Conservation (phyloP, 2,888 invertebrate species). For the Pristionchus japonicus region DNA sequence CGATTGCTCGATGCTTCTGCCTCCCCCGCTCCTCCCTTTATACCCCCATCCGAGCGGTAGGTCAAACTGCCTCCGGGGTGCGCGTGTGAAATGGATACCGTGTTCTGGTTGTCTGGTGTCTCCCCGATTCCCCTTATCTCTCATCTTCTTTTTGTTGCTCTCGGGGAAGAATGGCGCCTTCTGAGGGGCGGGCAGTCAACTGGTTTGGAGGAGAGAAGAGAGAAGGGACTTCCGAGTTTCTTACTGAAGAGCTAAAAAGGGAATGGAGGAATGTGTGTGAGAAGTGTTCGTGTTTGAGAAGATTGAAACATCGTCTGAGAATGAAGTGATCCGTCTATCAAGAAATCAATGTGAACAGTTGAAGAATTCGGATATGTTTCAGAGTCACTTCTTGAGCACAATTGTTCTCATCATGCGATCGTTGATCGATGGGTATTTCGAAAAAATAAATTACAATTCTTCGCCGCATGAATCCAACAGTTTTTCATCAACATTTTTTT, state of each 20-base stretch:
- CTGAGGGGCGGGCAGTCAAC: conserved; percentile 15
- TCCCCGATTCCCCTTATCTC: background rate
- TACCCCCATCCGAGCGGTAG: background rate
- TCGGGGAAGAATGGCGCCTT: background rate
- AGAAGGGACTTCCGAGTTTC: conserved; percentile 22
- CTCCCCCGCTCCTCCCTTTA: background rate
- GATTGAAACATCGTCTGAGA: background rate
- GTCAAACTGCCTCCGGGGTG: conserved; percentile 18
- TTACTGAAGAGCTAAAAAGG: background rate
- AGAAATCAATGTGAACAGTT: background rate
- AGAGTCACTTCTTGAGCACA: background rate
- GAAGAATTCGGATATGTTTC: background rate
- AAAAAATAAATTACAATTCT: too few relatives aligned
- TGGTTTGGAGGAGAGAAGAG: background rate
- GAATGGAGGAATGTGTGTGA: background rate
- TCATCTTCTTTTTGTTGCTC: conserved; percentile 2
- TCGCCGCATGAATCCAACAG: too few relatives aligned
- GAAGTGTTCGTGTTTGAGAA: background rate
- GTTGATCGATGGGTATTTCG: background rate
- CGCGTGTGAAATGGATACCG: conserved; percentile 21
- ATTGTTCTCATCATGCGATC: background rate
- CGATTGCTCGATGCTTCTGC: conserved; percentile 1
- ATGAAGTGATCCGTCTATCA: background rate
- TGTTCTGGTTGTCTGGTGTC: background rate
- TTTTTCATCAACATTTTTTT: too few relatives aligned